Conservation (phyloP, 1,140 invertebrate species). For the Melanaphis sacchari region DNA sequence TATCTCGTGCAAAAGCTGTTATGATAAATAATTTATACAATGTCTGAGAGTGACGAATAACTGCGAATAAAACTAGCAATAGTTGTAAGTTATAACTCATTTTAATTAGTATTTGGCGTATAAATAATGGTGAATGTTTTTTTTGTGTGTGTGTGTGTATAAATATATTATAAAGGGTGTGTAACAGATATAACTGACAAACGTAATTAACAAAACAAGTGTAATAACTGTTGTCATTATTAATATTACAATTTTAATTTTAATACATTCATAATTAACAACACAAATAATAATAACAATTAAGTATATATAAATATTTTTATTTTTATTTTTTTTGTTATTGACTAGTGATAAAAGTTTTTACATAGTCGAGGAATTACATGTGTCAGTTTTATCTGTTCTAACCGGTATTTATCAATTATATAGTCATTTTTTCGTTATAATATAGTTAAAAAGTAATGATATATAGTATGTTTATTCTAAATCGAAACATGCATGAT, state of each 20-base stretch:
- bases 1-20: conserved; percentile 13
- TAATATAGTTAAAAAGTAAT: not conserved
- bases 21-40: not conserved
- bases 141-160: not conserved
- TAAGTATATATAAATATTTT: not conserved
- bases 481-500: too few species aligned
- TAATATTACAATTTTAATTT: not conserved
- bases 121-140: not conserved
- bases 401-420: too few species aligned
- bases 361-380: not conserved
- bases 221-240: not conserved
- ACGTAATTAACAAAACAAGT: not conserved
- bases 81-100: not conserved
- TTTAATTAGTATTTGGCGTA: not conserved
- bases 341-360: not conserved
- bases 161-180: not conserved
- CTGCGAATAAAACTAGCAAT: not conserved
- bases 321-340: too few species aligned
- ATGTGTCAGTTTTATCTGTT: not conserved
- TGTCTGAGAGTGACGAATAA: not conserved
- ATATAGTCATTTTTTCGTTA: not conserved
- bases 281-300: not conserved
- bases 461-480: not conserved
- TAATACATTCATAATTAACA: not conserved
- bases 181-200: not conserved